Conservation (phyloP, 2,113 vertebrate genomes). For the Apistogramma diplotaenia region DNA sequence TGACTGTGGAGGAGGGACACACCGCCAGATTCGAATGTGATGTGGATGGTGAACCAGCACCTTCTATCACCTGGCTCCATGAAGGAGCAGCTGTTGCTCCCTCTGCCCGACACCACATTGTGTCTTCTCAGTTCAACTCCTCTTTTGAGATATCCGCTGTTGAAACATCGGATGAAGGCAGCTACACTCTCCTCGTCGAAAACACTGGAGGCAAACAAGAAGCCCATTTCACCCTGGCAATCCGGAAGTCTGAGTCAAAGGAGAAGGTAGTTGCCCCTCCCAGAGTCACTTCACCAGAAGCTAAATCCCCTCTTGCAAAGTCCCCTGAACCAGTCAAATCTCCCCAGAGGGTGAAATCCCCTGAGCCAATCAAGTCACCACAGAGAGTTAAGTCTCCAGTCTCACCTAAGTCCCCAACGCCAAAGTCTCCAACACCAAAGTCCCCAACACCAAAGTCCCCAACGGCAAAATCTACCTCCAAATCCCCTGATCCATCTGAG, state of each 20-base stretch:
- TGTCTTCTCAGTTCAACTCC: conserved; percentile 84
- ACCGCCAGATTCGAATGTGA: conserved; percentile 88
- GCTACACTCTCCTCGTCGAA: conserved; percentile 86
- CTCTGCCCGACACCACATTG: conserved; percentile 82
- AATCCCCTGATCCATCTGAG: conserved; percentile 69
- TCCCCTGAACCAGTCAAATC: conserved; percentile 83
- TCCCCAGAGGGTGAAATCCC: conserved; percentile 77
- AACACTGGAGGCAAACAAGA: conserved; percentile 91
- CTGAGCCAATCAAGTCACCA: conserved; percentile 74
- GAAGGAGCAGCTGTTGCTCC: conserved; percentile 79
- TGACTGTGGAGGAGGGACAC: conserved; percentile 88
- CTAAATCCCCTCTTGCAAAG: conserved; percentile 84
- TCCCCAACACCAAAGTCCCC: conserved; percentile 67
- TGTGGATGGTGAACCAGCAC: conserved; percentile 90
- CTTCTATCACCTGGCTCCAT: conserved; percentile 85
- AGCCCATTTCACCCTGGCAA: conserved; percentile 86
- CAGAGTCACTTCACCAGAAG: conserved; percentile 73
- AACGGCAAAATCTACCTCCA: conserved; percentile 73
- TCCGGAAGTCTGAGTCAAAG: conserved; percentile 80
- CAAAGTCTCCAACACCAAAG: conserved; percentile 35
- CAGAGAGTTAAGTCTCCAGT: conserved; percentile 82
- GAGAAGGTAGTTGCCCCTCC: conserved; percentile 80
- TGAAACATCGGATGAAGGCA: conserved; percentile 90
- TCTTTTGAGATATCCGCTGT: conserved; percentile 88
- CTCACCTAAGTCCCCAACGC: conserved; percentile 70